Base-by-base conservation (phyloP, 2,888 invertebrate species). In the Drosophila mercatorum region DNA sequence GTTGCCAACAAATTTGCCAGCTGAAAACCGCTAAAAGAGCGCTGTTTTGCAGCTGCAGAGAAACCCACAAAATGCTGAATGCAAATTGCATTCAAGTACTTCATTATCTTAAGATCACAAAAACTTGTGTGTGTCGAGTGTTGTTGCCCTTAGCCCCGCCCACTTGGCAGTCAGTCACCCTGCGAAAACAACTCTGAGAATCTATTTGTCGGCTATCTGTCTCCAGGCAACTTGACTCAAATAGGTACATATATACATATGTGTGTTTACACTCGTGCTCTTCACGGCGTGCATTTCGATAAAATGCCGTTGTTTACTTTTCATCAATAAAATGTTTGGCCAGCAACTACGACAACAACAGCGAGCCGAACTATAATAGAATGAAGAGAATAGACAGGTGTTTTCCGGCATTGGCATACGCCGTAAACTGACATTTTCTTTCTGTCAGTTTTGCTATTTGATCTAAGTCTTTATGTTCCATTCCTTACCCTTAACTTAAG, bases 311-410 rank as follows among this genome's bases (percentile, higher is more conserved):
- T 85, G 89, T 88, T 85, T 85, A 88, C 87, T 49, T 87, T 89
- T 86, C 74, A 87, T 85, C 84, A 85, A 85, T 89, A 85, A 89
- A 86, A 74, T 83, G 86, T 83, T 80, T 77, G 78, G 67, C 70
- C 69, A 67, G 70, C 56, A 60, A 62, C 79, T 6, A 62, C 81
- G 75, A 75, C 75, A 68, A 46, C 61, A 51, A 58, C 52, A 63
- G 26, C 69, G 65, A 44, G 63, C 64, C 59, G 56, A 64, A 76
- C 58, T 76, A 59, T 31, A 57, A 26, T n/a, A 43, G 26, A 55
- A 22, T 34, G 10, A 14, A 6, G 57, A 22, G 70, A 80, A 74
- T 63, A 61, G 86, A 80, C 88, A 84, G 83, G 88, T 88, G 88
- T 80, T 83, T 84, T 80, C 88, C 72, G 80, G 78, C 69, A 66